phyloP scores from a whole-genome alignment of 2,113 vertebrate species.

The Chionodraco myersi region DNA sequence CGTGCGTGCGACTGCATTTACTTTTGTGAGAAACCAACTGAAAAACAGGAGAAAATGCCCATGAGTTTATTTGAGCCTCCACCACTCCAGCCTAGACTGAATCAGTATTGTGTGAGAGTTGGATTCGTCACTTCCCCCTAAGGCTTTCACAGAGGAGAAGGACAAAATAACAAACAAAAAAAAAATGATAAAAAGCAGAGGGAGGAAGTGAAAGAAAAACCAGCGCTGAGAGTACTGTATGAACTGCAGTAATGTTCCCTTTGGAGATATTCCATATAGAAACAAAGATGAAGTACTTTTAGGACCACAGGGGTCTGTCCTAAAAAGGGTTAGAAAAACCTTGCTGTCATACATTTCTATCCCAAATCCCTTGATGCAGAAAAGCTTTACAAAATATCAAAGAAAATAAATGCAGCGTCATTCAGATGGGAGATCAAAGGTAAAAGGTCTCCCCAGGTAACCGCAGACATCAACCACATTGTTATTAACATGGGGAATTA shows the following conservation, averaged over 20 bases:
- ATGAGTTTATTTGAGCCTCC: conserved; percentile 4
- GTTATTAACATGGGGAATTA: conserved; percentile 40
- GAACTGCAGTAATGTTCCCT: conserved; percentile 63
- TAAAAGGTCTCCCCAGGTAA: conserved; percentile 31
- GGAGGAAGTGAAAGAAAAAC: conserved; percentile 52
- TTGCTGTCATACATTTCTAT: conserved; percentile 27
- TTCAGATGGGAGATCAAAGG: conserved; percentile 48
- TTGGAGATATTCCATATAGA: conserved; percentile 48
- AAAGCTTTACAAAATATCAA: conserved; percentile 68
- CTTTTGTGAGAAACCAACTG: neutral
- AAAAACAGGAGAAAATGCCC: conserved; percentile 29
- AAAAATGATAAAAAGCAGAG: conserved; percentile 14
- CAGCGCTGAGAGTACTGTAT: conserved; percentile 25
- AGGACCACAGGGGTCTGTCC: conserved; percentile 47
- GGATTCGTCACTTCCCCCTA: neutral
- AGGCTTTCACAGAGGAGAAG: conserved; percentile 33
- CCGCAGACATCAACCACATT: neutral
- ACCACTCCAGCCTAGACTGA: conserved; percentile 24
- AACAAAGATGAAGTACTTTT: conserved; percentile 67
- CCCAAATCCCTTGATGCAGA: conserved; percentile 58
- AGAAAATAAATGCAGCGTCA: conserved; percentile 41
- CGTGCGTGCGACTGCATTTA: neutral
- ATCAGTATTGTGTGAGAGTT: conserved; percentile 44
- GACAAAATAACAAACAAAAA: conserved; percentile 18
- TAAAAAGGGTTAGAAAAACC: conserved; percentile 21